Evolutionary conservation across 2,888 invertebrate species (phyloP).

Genomic region (Aphidius colemani): DNA sequence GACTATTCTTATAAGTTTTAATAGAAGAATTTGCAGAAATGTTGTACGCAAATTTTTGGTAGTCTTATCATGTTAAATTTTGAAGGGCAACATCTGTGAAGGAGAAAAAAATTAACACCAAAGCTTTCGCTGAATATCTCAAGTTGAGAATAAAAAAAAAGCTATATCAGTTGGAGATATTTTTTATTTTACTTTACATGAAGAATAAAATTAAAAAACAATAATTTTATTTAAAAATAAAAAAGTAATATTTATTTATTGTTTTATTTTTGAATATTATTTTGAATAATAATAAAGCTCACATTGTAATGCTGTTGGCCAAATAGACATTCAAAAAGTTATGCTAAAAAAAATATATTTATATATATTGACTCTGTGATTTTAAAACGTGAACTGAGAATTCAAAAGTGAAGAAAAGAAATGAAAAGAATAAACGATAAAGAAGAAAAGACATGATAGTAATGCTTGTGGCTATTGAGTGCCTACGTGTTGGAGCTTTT

Average conservation of each 20-base stretch:
- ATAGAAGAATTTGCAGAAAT: not conserved
- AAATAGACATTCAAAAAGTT: no score
- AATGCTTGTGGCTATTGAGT: slow-evolving; percentile 1
- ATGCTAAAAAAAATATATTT: no score
- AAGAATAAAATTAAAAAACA: not conserved
- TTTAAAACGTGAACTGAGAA: slow-evolving; percentile 8
- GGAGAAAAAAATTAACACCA: slow-evolving; percentile 31
- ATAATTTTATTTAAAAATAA: no score
- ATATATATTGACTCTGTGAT: not conserved
- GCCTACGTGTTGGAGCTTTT: not conserved
- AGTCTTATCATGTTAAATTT: slow-evolving; percentile 34
- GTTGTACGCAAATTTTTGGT: slow-evolving; percentile 15
- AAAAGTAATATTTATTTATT: no score
- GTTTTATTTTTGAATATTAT: no score
- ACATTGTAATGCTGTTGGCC: no score
- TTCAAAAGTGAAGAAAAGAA: not conserved
- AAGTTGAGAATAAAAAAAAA: slow-evolving; percentile 3
- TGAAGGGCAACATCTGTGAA: slow-evolving; percentile 35
- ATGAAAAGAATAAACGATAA: not conserved
- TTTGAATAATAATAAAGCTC: no score
- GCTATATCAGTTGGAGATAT: not conserved
- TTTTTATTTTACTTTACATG: no score
- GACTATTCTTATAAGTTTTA: not conserved
- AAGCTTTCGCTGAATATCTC: slow-evolving; percentile 18
- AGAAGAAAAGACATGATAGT: not conserved